Conservation (phyloP, 2,888 invertebrate species). For the Callyntrura sp. region DNA sequence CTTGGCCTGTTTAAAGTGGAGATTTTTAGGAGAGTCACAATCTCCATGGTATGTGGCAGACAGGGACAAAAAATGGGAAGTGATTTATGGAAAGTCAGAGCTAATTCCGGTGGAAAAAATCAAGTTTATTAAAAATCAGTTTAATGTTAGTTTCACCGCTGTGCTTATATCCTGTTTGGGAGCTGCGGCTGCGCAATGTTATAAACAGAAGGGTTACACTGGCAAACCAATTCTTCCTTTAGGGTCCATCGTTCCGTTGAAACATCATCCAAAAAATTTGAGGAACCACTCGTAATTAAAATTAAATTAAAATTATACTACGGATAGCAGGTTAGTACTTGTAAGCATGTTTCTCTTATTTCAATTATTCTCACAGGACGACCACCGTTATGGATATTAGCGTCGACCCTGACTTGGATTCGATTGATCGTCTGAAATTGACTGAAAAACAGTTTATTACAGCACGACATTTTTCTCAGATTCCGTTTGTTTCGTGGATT, state of each 20-base stretch:
- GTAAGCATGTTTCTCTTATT: no score
- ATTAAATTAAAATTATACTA: neutral
- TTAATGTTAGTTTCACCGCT: neutral
- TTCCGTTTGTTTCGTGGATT: neutral
- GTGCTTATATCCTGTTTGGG: neutral
- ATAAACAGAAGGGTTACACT: no score
- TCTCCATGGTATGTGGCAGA: constrained; percentile 2
- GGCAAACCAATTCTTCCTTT: neutral
- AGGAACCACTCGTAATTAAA: neutral
- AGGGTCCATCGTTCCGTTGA: neutral
- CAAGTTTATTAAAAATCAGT: neutral
- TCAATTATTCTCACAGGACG: neutral
- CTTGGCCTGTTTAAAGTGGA: no score
- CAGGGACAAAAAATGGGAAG: neutral
- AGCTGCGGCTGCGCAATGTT: no score
- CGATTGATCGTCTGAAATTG: neutral
- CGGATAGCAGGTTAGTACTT: no score
- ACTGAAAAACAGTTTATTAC: neutral
- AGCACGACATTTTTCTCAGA: neutral
- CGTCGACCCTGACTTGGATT: neutral
- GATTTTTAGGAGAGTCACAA: no score
- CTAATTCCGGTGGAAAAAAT: neutral
- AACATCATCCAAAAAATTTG: neutral
- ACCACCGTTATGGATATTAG: neutral
- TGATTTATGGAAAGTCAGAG: neutral